A percentile compares a stretch with the other conserved stretches of the same genome.
Evolutionary conservation across 2,113 vertebrate genomes (phyloP).

Genomic region (Eubucco bourcierii): DNA sequence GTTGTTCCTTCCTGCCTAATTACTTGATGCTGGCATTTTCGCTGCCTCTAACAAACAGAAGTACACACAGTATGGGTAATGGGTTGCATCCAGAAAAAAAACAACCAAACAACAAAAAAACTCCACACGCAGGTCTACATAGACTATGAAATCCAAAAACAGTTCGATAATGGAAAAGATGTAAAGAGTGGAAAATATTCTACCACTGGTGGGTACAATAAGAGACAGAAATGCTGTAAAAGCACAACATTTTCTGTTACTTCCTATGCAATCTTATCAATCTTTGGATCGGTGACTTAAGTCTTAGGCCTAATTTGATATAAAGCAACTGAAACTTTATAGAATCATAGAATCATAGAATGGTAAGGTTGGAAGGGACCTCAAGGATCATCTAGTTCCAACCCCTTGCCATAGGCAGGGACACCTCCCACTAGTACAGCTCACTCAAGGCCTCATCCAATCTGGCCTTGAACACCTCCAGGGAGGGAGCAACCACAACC

Average conservation of each 20-base stretch:
- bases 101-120: too few species aligned
- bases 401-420: too few species aligned
- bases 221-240: neutral
- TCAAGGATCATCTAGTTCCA: too few species aligned
- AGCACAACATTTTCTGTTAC: neutral
- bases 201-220: neutral
- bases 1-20: neutral
- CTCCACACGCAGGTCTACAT: neutral
- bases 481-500: too few species aligned
- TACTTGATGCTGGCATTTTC: neutral
- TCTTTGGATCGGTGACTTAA: neutral
- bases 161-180: neutral
- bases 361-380: too few species aligned
- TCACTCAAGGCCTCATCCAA: too few species aligned
- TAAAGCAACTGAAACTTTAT: neutral
- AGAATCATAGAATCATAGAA: too few species aligned
- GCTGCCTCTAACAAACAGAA: neutral
- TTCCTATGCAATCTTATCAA: fast-evolving
- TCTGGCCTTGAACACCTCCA: too few species aligned
- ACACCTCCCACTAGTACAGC: too few species aligned
- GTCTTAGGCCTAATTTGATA: neutral
- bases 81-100: neutral
- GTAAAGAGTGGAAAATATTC: neutral
- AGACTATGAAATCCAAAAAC: neutral
- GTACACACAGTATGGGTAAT: neutral